Evolutionary conservation across 2,113 vertebrate species (phyloP), one percentile per base, ranked within the genome.

Genomic region (Chrysemys picta): DNA sequence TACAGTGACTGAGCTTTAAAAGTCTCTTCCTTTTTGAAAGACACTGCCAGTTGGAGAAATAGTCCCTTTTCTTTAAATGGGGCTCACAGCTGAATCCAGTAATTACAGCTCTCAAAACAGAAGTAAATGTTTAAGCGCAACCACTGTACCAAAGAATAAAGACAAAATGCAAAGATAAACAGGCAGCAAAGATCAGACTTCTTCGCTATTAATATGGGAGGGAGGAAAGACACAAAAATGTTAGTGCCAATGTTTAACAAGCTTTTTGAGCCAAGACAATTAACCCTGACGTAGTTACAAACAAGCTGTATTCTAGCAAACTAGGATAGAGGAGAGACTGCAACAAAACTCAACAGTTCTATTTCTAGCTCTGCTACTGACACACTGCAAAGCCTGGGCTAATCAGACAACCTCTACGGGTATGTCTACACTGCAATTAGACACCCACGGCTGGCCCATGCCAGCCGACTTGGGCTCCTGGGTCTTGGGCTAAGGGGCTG

Each of bases 1-100:
- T 14, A 13, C 1, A 69, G 42, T 35, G 69, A 54, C 87, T 76
- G 84, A 65, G 49, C 62, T 92, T 27, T 0, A 85, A 91, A 96
- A 89, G 80, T 91, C 92, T 76, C 47, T 89, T 90, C 75, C 42
- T 16, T 90, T 96, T 83, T 47, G 89, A 80, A 92, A 83, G 75
- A 38, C 0, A 0, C 35, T 19, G n/a, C 22, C 72, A 75, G 93
- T 91, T 38, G 75, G 45, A 92, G 89, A 95, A 96, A 83, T 59
- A 93, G 4, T 85, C 59, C 82, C n/a, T 94, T 50, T 13, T 5
- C 80, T 81, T 91, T 42, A 52, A 81, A 2, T 49, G 65, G n/a
- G 35, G 57, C n/a, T 83, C 50, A 50, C 92, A 92, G 78, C 81
- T 83, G 85, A 86, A 89, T 19, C 65, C 88, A 85, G 89, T n/a